A percentile compares a stretch with the other conserved stretches of the same genome.
These are phyloP conservation scores for Clupea harengus DNA, from an alignment of 2,113 vertebrate genomes.

Conservation along the genomic window DNA sequence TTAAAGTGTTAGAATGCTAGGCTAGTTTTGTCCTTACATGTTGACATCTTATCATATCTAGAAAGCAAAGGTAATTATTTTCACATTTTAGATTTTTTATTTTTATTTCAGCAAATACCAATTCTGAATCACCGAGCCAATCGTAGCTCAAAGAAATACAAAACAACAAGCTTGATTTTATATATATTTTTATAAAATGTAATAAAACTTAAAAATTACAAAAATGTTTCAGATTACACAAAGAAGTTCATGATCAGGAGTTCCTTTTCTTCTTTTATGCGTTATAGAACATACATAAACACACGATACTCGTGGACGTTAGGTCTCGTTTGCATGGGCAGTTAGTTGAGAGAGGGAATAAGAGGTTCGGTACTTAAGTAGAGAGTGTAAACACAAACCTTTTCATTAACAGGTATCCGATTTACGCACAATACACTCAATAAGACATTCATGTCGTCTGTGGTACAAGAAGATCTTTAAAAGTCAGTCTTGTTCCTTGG, in stretches of 20 bases:
- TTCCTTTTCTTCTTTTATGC: slow-evolving; percentile 25
- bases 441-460: slow-evolving; percentile 16
- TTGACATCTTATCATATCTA: too few relatives aligned
- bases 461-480: background rate
- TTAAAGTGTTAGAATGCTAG: too few relatives aligned
- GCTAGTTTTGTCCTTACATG: too few relatives aligned
- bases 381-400: background rate
- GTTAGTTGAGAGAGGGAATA: background rate
- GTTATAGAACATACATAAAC: slow-evolving; percentile 33
- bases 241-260: slow-evolving; percentile 30
- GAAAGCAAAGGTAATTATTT: too few relatives aligned
- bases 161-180: background rate
- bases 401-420: background rate
- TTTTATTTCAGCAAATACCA: too few relatives aligned
- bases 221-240: slow-evolving; percentile 35
- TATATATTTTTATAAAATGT: slow-evolving; percentile 38
- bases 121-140: background rate
- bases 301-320: background rate
- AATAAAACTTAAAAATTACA: slow-evolving; percentile 49
- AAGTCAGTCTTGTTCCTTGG: background rate
- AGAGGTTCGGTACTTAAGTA: background rate
- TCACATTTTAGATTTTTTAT: too few relatives aligned
- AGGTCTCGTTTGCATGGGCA: background rate
- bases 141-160: background rate
- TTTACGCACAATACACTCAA: background rate